Percentiles rank a stretch among this genome's conserved stretches.
Conservation (phyloP, 2,797 vertebrate genomes). For the Halcyon badia region DNA sequence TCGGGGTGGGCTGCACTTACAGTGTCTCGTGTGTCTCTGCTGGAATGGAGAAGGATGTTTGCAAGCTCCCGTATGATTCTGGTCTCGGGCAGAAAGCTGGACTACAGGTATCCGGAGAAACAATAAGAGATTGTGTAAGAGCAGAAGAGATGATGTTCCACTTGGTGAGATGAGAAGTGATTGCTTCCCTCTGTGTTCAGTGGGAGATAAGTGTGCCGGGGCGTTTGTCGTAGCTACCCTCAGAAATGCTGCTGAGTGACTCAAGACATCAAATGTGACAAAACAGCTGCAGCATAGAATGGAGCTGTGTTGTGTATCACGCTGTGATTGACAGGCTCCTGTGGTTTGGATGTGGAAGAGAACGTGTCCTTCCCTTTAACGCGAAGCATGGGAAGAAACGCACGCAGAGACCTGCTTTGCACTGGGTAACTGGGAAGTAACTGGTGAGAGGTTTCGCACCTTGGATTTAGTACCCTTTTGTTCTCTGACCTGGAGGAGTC, state of each 20-base stretch:
- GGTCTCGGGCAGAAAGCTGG: not conserved
- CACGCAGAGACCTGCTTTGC: not conserved
- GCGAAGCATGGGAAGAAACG: accelerated
- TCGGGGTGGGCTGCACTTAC: not conserved
- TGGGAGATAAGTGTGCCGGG: not conserved
- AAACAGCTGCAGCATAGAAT: not conserved
- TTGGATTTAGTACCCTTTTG: not conserved
- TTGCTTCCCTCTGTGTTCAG: not conserved
- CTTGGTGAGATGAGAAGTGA: not conserved
- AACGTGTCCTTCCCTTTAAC: not conserved
- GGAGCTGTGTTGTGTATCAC: not conserved
- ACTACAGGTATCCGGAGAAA: not conserved
- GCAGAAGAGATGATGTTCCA: not conserved
- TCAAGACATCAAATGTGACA: not conserved
- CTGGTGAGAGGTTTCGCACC: not conserved
- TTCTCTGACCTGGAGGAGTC: not conserved
- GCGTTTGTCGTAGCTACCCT: not conserved
- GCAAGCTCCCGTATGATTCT: not conserved
- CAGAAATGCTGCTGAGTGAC: not conserved
- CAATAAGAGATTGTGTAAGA: not conserved
- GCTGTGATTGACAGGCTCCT: not conserved
- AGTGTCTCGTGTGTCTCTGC: not conserved
- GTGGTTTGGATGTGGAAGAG: not conserved
- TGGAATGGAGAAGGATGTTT: not conserved
- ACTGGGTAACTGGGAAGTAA: not conserved